Evolutionary conservation across 2,797 vertebrate genomes (phyloP), one percentile per base, ranked within the genome.

Genomic region (Myotis pilosus): DNA sequence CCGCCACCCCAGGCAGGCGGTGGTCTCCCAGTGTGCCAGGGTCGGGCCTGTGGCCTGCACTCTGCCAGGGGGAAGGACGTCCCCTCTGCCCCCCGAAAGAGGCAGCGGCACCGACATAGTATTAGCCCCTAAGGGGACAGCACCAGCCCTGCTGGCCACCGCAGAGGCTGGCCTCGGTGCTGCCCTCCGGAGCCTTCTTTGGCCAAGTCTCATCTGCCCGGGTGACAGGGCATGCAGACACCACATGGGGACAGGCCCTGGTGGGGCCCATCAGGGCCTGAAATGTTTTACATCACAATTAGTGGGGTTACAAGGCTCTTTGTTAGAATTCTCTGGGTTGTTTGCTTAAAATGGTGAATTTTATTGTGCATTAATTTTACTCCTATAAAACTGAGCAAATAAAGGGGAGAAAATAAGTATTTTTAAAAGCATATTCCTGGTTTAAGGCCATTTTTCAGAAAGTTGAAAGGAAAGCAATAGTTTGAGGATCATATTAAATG

Each of bases 211-310:
- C 41, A 16, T 33, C 69, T 12, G 20, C 20, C 51, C 0, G 3
- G 7, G 36, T 12, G 69, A n/a, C 23, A 25, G 16, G 38, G 66
- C 44, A 41, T 11, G 49, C 83, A 55, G 83, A 41, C 33, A 10
- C 10, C 19, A 0, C 16, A 7, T 6, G 8, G 25, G 49, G 20
- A 8, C 49, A 71, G 66, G 30, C 49, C 47, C 44, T n/a, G 36
- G 28, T 30, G 53, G 10, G 16, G 33, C 23, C 38, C 9, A 3
- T 9, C 5, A 4, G 16, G 17, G 7, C 47, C 1, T 12, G 23
- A 20, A 9, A 0, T 22, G 38, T 2, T 28, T 36, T 15, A 8
- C 2, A 11, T 8, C 5, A 30, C n/a, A 51, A 25, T 16, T 10
- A 5, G 2, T 8, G 23, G 7, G 6, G 20, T 30, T 36, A 51